Conservation (phyloP, 2,888 invertebrate species). For the Salticus scenicus region DNA sequence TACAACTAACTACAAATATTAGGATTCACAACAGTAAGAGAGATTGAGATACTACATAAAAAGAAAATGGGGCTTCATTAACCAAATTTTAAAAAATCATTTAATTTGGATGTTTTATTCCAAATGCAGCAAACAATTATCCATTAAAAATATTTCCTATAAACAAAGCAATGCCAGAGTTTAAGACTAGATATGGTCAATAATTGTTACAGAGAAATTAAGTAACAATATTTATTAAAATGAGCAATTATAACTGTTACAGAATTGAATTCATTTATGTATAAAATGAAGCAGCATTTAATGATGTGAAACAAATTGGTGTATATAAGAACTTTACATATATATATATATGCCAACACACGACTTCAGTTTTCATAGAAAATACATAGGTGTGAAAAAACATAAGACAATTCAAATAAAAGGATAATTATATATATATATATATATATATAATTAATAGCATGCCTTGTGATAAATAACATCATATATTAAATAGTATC, state of each 20-base stretch:
- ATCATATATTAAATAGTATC: neutral
- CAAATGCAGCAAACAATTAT: neutral
- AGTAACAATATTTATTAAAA: conserved; percentile 18
- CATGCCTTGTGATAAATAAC: neutral
- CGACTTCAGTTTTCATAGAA: neutral
- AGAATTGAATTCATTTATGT: neutral
- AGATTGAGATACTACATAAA: neutral
- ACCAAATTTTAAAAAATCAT: neutral
- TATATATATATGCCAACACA: neutral
- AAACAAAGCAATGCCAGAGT: neutral
- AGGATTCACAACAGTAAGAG: no score
- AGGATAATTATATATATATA: neutral
- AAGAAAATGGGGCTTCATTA: neutral
- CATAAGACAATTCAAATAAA: neutral
- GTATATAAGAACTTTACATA: neutral
- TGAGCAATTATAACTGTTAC: conserved; percentile 21
- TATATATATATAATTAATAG: neutral
- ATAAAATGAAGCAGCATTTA: neutral
- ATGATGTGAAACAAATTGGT: conserved; percentile 22
- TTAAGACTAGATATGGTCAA: neutral
- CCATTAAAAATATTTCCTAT: neutral
- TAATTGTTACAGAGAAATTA: conserved; percentile 11
- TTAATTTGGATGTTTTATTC: neutral
- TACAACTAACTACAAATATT: no score
- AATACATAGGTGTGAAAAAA: neutral